Percentiles rank a stretch among this genome's conserved stretches.
Evolutionary conservation across 2,113 vertebrate genomes (phyloP).

Genomic region (Prunella fulvescens): DNA sequence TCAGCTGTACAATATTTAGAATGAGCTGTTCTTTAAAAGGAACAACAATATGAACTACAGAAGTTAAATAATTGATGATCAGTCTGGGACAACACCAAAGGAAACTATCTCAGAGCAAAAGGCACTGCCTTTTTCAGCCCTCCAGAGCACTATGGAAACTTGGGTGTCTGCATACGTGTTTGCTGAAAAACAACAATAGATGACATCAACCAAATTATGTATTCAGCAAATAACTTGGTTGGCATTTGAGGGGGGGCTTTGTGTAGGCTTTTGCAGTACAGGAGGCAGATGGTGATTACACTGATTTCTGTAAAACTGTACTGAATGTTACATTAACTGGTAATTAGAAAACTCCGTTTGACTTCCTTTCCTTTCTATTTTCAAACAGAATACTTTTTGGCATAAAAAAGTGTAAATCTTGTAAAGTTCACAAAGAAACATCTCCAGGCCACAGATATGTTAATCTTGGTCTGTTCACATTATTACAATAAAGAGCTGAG

Average conservation of each 20-base stretch:
- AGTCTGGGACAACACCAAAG: background rate
- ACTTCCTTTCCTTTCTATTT: background rate
- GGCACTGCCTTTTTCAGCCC: background rate
- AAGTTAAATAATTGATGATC: background rate
- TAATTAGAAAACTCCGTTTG: conserved; percentile 12
- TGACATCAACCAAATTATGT: background rate
- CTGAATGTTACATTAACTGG: conserved; percentile 1
- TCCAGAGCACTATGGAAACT: background rate
- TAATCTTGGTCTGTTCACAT: background rate
- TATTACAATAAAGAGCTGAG: background rate
- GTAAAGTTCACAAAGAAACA: background rate
- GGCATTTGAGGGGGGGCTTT: conserved; percentile 21
- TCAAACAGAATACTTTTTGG: background rate
- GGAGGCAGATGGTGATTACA: conserved; percentile 45
- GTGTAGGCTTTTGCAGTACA: conserved; percentile 23
- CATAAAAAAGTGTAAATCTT: background rate
- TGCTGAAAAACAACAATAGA: conserved; percentile 29
- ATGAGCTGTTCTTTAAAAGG: background rate
- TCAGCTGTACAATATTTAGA: conserved; percentile 24
- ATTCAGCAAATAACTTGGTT: conserved; percentile 19
- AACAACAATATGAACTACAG: background rate
- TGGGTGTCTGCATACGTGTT: background rate
- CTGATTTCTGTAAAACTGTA: conserved; percentile 2
- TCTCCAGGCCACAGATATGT: background rate
- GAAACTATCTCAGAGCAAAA: background rate